Base-by-base conservation (phyloP, 1,140 invertebrate species). In the Proales similis region DNA sequence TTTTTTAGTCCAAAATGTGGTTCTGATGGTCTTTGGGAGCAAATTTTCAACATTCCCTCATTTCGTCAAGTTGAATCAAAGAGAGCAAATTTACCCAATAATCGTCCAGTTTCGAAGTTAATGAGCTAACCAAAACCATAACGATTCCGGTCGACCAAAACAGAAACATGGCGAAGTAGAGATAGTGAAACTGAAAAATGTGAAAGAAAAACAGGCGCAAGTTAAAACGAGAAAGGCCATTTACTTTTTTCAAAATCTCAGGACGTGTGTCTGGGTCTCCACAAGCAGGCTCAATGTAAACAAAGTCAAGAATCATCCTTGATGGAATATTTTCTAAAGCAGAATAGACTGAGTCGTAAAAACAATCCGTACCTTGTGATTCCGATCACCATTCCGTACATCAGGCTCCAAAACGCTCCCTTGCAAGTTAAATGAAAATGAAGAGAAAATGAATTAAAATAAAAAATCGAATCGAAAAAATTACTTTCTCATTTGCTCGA, bases 401-500 rank as follows among this genome's bases (percentile, higher is more conserved):
- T 72, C 20, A 78, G 64, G 12, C 69, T 67, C 70, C 70, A 76
- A 65, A 78, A 78, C 22, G 73, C 77, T 5, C 76, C 77, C n/a
- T n/a, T n/a, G n/a, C n/a, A n/a, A n/a, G n/a, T n/a, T n/a, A n/a
- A n/a, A n/a, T n/a, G n/a, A n/a, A n/a, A n/a, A n/a, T n/a, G n/a
- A n/a, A n/a, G n/a, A n/a, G n/a, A n/a, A n/a, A n/a, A n/a, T n/a
- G n/a, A n/a, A n/a, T n/a, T n/a, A n/a, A n/a, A n/a, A n/a, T n/a
- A n/a, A n/a, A n/a, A n/a, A n/a, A n/a, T n/a, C n/a, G n/a, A n/a
- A n/a, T n/a, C n/a, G n/a, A n/a, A n/a, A n/a, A n/a, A n/a, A n/a
- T n/a, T n/a, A n/a, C n/a, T 74, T 72, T 68, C 70, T 81, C 79
- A 67, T 79, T 81, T 36, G 74, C 71, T 57, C 77, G 63, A n/a